Percentiles rank a stretch among this genome's conserved stretches.
Evolutionary conservation across 2,888 invertebrate genomes (phyloP).

Genomic region (Heliconius charithonia): DNA sequence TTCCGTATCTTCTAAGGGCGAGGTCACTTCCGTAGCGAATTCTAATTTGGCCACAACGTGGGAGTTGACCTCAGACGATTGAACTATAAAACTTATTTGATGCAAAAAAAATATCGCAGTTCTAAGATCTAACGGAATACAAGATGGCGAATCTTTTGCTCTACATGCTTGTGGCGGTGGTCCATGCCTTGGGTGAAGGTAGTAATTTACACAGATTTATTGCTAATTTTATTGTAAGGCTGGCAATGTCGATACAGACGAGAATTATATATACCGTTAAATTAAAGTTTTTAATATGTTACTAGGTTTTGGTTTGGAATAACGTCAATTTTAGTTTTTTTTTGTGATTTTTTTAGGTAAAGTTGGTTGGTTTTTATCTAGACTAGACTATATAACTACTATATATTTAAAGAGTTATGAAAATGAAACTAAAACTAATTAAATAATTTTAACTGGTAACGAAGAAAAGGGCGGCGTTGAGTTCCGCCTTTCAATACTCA

Average conservation of each 20-base stretch:
- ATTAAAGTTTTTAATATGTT: not conserved
- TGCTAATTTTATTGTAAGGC: conserved; percentile 51
- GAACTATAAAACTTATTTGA: conserved; percentile 73
- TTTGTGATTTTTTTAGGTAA: not conserved
- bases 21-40: conserved; percentile 43
- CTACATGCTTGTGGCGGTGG: conserved; percentile 50
- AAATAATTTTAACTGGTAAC: too few species aligned
- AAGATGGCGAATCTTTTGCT: conserved; percentile 58
- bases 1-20: conserved; percentile 40
- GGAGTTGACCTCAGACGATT: conserved; percentile 70
- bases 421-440: too few species aligned
- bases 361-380: too few species aligned
- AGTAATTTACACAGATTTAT: conserved; percentile 59
- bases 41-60: conserved; percentile 54
- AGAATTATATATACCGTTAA: conserved; percentile 46
- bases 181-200: conserved; percentile 65
- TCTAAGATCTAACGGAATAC: conserved; percentile 60
- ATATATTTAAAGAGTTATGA: too few species aligned
- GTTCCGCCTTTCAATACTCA: too few species aligned
- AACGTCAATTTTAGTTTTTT: not conserved
- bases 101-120: conserved; percentile 54
- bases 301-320: not conserved
- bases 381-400: too few species aligned
- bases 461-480: too few species aligned
- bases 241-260: conserved; percentile 43